A percentile compares a stretch with the other conserved stretches of the same genome.
Evolutionary conservation across 2,113 vertebrate species (phyloP).

Genomic region (Centropus bengalensis): DNA sequence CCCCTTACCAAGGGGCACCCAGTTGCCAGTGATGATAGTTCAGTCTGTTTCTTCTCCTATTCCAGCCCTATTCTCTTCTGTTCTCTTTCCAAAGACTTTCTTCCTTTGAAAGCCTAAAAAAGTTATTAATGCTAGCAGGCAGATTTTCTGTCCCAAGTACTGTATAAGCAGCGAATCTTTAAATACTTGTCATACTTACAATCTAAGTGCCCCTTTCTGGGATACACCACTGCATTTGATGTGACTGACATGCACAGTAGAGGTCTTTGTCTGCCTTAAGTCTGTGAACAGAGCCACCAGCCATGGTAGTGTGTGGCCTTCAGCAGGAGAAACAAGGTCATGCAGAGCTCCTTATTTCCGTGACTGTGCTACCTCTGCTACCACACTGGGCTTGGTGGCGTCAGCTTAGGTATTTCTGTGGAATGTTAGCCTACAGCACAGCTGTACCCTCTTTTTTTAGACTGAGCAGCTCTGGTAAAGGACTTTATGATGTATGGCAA

Average conservation of each 20-base stretch:
- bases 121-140: neutral
- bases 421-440: neutral
- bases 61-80: neutral
- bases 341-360: neutral
- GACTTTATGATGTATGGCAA: constrained; percentile 1
- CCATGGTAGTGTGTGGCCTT: neutral
- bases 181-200: neutral
- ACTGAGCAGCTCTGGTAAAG: neutral
- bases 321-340: neutral
- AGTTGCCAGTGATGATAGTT: neutral
- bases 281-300: neutral
- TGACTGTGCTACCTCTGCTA: neutral
- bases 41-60: neutral
- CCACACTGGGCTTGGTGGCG: neutral
- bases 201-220: neutral
- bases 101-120: neutral
- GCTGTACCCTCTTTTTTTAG: constrained; percentile 48
- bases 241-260: neutral
- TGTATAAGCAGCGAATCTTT: neutral
- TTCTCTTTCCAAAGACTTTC: neutral
- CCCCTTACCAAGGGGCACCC: neutral
- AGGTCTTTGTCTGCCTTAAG: neutral
- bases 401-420: constrained; percentile 3
- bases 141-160: neutral
- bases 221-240: neutral